phyloP scores from a whole-genome alignment of 2,113 vertebrate genomes.

The Oenanthe oenanthe region DNA sequence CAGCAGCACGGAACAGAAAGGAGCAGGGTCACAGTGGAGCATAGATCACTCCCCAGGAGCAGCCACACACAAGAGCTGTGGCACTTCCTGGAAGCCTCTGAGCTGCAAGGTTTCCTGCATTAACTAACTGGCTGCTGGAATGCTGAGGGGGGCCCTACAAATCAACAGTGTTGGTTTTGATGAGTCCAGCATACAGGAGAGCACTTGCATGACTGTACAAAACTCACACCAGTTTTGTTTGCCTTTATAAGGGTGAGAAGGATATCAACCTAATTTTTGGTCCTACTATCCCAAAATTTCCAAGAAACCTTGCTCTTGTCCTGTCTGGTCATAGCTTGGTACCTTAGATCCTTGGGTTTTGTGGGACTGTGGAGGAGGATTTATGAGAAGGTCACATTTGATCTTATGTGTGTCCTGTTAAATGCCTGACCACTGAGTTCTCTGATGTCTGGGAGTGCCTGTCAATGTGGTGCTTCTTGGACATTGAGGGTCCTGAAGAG shows the following conservation, averaged over 20 bases:
- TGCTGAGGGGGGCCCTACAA: neutral
- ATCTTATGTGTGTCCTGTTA: fast-evolving
- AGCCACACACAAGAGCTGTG: neutral
- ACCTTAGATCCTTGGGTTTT: neutral
- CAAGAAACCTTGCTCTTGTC: neutral
- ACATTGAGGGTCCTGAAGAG: neutral
- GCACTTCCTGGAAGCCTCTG: neutral
- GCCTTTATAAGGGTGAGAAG: neutral
- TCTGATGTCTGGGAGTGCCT: neutral
- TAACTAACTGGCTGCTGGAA: conserved; percentile 39
- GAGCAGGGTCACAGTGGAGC: conserved; percentile 31
- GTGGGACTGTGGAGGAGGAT: neutral
- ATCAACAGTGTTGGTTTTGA: neutral
- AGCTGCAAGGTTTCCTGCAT: neutral
- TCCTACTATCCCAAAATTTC: neutral
- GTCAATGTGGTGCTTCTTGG: neutral
- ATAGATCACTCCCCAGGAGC: conserved; percentile 51
- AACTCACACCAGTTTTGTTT: neutral
- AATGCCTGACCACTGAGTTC: neutral
- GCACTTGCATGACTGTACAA: neutral
- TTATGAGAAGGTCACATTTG: neutral
- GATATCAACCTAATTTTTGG: neutral
- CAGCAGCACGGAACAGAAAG: neutral
- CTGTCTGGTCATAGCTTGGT: neutral
- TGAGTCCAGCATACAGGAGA: neutral